Evolutionary conservation across 2,113 vertebrate species (phyloP), one percentile per base, ranked within the genome.

Genomic region (Brachyhypopomus gauderio): DNA sequence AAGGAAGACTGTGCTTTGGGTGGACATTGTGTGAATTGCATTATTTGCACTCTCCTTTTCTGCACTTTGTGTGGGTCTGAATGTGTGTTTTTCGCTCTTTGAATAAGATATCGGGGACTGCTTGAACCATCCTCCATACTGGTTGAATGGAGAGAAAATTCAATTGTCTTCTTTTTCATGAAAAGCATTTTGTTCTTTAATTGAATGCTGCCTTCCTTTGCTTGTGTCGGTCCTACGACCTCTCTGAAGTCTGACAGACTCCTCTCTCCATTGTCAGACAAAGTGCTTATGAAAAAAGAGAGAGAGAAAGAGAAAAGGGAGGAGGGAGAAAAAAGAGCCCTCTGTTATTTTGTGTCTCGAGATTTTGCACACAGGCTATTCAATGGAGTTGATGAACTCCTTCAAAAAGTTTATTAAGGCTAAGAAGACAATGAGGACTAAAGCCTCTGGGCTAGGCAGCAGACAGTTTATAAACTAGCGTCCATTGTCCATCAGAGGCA

Each of bases 331-430:
- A 84, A 91, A 90, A 90, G 91, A 89, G 89, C 95, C 92, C 94
- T 98, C 96, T 97, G 96, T 95, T 97, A 93, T 94, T 94, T 93
- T 92, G 88, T 89, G 90, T 95, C 91, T 94, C 94, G 94, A 96
- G 96, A 96, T 96, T 95, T 94, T 93, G 94, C 94, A 92, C 95
- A 95, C 96, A 92, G 95, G 91, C 96, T 92, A 97, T 97, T 98
- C 95, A 98, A 93, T 93, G 92, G 90, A 95, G 95, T 97, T 98
- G 96, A 99, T 99, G 96, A 98, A 99, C 97, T 99, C 97, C 95
- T 96, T 96, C 94, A 95, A 96, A 99, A 98, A 98, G 97, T 98
- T 98, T 99, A 98, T 98, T 99, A 98, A 98, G 96, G 94, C 93
- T 85, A 91, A 82, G 87, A 93, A 95, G 96, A 96, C 97, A 97